Conservation (phyloP, 2,113 vertebrate genomes). For the Hemicordylus capensis region DNA sequence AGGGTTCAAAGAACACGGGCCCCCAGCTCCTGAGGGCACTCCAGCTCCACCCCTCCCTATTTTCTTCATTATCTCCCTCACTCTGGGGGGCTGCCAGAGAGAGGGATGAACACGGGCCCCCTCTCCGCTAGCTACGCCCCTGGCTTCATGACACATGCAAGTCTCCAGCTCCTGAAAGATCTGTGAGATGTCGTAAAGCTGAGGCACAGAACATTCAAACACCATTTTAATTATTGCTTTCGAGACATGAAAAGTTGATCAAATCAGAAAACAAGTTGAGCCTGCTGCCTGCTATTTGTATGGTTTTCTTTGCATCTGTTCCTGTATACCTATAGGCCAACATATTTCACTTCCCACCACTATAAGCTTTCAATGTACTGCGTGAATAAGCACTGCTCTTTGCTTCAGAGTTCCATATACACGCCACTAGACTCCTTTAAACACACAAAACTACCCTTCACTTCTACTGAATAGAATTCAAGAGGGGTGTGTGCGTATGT, state of each 20-base stretch:
- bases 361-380: neutral
- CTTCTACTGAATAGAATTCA: too few species aligned
- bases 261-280: slow-evolving; percentile 44
- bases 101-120: too few species aligned
- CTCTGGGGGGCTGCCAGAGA: too few species aligned
- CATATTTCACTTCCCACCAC: neutral
- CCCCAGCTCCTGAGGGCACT: too few species aligned
- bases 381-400: neutral
- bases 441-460: neutral
- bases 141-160: slow-evolving; percentile 35
- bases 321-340: neutral
- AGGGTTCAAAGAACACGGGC: too few species aligned
- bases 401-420: neutral
- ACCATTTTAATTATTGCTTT: slow-evolving; percentile 51
- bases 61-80: too few species aligned
- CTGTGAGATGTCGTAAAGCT: slow-evolving; percentile 47
- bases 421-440: neutral
- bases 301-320: neutral
- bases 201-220: slow-evolving; percentile 29
- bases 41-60: too few species aligned
- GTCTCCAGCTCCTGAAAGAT: slow-evolving; percentile 56
- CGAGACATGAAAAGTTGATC: slow-evolving; percentile 24
- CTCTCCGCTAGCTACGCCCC: too few species aligned
- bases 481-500: neutral
- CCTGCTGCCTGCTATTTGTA: slow-evolving; percentile 9